Base-by-base conservation (phyloP, 2,888 invertebrate genomes). In the Ephialtes manifestator region DNA sequence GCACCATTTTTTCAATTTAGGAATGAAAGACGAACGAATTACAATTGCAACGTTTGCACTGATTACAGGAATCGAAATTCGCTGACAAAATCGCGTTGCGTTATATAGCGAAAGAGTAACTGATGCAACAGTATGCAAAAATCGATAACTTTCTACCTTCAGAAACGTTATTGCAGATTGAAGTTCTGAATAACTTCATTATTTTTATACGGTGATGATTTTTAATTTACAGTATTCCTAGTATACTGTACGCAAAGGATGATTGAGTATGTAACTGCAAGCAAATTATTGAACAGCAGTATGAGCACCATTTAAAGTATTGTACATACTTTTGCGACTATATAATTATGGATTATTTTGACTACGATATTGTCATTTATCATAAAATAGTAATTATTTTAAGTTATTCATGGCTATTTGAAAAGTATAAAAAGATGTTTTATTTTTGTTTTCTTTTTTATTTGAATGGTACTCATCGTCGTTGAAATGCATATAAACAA, bases 151-250 rank as follows among this genome's bases (percentile, higher is more conserved):
- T 76, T 81, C 15, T 1, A 55, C 11, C 24, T 24, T 24, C 24
- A 55, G 8, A 24, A 24, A 24, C 10, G 24, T 55, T 55, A 55
- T 24, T 24, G 13, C 55, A 58, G 58, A 58, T 58, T 28, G 58
- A 60, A 71, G 65, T 43, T 39, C 35, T 7, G 5, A 39, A 71
- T 20, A 60, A 70, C 60, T 70, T 78, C 43, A 13, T 48, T 70
- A 80, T 83, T 83, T 83, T 83, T 83, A 58, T 83, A 83, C 80
- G 53, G 46, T 53, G 39, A 39, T 39, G 10, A 60, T 63, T 10
- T 43, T 71, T 71, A 31, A 18, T 13, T 75, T 60, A 39, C 79
- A 70, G 71, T 79, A 60, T 79, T 63, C 4, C n/a, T 28, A 71
- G 24, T 51, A 28, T 63, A 63, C 48, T 53, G 48, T 63, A 13